phyloP scores from a whole-genome alignment of 1,140 invertebrate genomes.

The Drosophila funebris region DNA sequence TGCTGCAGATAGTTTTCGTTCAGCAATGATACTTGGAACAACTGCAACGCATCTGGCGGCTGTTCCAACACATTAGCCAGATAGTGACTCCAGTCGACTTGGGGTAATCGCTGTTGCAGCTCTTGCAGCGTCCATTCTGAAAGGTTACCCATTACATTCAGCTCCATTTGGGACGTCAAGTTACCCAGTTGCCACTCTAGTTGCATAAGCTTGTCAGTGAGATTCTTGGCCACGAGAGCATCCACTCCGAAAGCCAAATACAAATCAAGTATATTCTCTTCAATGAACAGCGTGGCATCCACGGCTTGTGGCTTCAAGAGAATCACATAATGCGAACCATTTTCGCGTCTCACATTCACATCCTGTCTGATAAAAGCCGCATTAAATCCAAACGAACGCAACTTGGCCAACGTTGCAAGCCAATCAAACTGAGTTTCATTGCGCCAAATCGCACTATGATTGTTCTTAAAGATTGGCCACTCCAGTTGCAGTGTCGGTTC shows the following conservation, averaged over 20 bases:
- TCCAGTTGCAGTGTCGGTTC: conserved; percentile 43
- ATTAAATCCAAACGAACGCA: conserved; percentile 54
- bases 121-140: conserved; percentile 31
- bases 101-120: conserved; percentile 35
- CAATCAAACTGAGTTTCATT: conserved; percentile 59
- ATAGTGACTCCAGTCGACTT: conserved; percentile 61
- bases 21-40: conserved; percentile 44
- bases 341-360: conserved; percentile 50
- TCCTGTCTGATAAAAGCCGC: conserved; percentile 53
- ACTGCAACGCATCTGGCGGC: conserved; percentile 8
- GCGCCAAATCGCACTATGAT: conserved; percentile 47
- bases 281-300: background rate
- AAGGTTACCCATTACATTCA: conserved; percentile 2
- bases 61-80: conserved; percentile 15
- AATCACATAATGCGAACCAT: conserved; percentile 53
- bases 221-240: conserved; percentile 25
- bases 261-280: conserved; percentile 29
- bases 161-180: conserved; percentile 16
- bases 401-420: conserved; percentile 39
- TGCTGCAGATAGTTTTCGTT: conserved; percentile 39
- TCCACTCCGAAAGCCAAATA: conserved; percentile 57
- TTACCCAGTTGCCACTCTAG: conserved; percentile 45
- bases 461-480: conserved; percentile 56
- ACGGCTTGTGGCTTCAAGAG: conserved; percentile 30
- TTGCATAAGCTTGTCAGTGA: conserved; percentile 41